phyloP scores from a whole-genome alignment of 2,797 vertebrate genomes.

The Dryobates pubescens region DNA sequence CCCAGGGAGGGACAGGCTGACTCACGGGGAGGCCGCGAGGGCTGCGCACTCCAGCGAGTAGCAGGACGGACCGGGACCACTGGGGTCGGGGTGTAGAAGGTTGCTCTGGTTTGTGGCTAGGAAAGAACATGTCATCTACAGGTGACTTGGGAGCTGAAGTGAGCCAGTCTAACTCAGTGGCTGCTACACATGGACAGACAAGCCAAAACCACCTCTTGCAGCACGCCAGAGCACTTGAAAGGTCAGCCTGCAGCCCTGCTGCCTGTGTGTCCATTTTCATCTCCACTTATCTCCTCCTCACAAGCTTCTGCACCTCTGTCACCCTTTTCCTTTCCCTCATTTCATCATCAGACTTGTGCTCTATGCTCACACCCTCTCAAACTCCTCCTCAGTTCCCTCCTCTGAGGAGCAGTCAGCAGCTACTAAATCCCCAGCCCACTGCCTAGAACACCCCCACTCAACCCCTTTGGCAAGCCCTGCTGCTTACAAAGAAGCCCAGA shows the following conservation, averaged over 20 bases:
- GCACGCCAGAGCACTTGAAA: accelerated
- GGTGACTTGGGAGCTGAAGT: not conserved
- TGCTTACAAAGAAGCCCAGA: accelerated
- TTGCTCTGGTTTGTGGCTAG: slow-evolving; percentile 82
- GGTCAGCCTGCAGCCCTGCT: not conserved
- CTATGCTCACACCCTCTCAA: not conserved
- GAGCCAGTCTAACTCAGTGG: not conserved
- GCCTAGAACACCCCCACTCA: not conserved
- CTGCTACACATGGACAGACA: not conserved
- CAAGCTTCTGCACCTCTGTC: not conserved
- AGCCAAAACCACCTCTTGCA: not conserved
- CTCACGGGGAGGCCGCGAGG: slow-evolving; percentile 86
- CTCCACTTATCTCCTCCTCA: not conserved
- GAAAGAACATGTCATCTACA: not conserved
- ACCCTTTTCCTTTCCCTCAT: not conserved
- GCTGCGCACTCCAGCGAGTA: slow-evolving; percentile 87
- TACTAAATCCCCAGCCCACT: not conserved
- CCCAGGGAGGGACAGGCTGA: not conserved
- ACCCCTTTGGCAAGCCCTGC: not conserved
- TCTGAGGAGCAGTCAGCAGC: not conserved
- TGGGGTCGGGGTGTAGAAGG: slow-evolving; percentile 79
- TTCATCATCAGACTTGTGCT: not conserved
- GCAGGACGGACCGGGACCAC: slow-evolving; percentile 82
- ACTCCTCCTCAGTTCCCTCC: not conserved
- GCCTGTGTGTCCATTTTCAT: not conserved